A percentile compares a stretch with the other conserved stretches of the same genome.
Evolutionary conservation across 1,140 invertebrate species (phyloP).

Genomic region (Daktulosphaira vitifoliae): DNA sequence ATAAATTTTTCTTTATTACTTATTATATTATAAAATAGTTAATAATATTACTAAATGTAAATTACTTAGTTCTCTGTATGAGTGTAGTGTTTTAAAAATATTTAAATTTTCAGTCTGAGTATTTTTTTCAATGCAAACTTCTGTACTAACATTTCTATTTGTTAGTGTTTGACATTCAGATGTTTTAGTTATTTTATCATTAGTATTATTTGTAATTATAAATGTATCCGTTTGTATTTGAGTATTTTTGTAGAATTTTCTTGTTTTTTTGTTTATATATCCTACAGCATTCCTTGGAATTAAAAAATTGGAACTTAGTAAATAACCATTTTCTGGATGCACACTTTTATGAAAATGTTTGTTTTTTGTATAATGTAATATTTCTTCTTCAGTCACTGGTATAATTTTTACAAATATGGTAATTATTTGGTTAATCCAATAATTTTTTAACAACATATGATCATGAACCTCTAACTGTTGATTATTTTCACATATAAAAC

Average conservation of each 20-base stretch:
- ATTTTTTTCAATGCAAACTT: background rate
- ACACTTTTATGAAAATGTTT: too few species aligned
- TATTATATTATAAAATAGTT: too few species aligned
- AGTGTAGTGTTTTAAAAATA: background rate
- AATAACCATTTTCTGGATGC: background rate
- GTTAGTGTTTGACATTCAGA: background rate
- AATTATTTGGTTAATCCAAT: background rate
- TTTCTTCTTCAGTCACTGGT: background rate
- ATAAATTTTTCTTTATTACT: too few species aligned
- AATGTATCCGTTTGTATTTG: background rate
- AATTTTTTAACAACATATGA: background rate
- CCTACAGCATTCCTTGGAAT: background rate
- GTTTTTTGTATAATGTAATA: background rate
- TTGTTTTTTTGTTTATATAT: background rate
- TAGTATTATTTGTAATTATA: too few species aligned
- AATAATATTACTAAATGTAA: too few species aligned
- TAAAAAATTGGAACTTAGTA: background rate
- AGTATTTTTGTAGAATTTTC: background rate
- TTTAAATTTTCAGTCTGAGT: background rate
- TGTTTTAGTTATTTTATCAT: too few species aligned
- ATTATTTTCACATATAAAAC: background rate
- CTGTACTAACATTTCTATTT: background rate
- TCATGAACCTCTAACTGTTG: background rate
- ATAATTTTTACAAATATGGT: background rate
- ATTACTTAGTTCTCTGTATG: conserved; percentile 1